phyloP scores from a whole-genome alignment of 2,888 invertebrate genomes.

The Drosophila nr. perissopoda region DNA sequence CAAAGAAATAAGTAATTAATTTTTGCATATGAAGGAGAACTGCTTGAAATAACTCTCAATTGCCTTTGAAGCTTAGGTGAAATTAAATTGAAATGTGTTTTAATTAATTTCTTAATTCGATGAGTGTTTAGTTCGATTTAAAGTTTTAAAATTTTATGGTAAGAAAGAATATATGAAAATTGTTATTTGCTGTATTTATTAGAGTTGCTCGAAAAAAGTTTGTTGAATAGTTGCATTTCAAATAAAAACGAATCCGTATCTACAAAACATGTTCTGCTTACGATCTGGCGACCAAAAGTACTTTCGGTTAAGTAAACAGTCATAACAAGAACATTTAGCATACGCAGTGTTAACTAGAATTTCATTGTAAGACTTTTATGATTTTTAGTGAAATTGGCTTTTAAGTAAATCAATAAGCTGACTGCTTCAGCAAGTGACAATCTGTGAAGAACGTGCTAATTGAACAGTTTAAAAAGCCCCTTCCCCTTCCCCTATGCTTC shows the following conservation, averaged over 20 bases:
- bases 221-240: background rate
- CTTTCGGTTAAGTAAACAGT: constrained; percentile 12
- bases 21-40: background rate
- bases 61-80: background rate
- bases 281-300: background rate
- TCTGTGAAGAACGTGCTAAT: constrained; percentile 62
- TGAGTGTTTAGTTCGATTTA: background rate
- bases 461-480: constrained; percentile 41
- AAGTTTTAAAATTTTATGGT: background rate
- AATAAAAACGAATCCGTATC: background rate
- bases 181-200: background rate
- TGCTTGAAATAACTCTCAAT: background rate
- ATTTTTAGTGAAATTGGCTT: constrained; percentile 48
- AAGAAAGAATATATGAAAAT: background rate
- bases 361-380: constrained; percentile 33
- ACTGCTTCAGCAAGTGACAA: constrained; percentile 22
- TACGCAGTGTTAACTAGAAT: constrained; percentile 31
- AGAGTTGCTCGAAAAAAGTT: background rate
- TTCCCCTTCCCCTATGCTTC: background rate
- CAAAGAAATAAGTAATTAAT: background rate
- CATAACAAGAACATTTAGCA: constrained; percentile 12
- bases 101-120: background rate
- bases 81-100: background rate
- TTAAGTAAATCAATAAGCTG: constrained; percentile 48
- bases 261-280: background rate